These are phyloP conservation scores for Rhagophthalmus giganteus DNA, from an alignment of 2,888 invertebrate genomes.

Conservation along the genomic window DNA sequence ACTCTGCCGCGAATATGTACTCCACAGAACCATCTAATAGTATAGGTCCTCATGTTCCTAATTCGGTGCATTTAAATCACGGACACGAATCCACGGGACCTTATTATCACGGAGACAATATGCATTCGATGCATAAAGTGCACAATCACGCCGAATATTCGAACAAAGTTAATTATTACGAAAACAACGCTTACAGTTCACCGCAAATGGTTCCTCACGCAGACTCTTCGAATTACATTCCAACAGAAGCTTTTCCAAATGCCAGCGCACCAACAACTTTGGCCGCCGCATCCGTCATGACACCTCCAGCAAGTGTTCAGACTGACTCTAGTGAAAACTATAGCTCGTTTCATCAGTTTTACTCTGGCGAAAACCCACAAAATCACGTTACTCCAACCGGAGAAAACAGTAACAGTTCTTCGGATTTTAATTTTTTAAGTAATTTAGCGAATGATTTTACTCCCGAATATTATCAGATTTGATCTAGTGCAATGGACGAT, in stretches of 20 bases:
- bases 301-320: slow-evolving; percentile 62
- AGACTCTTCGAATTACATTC: slow-evolving; percentile 57
- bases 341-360: slow-evolving; percentile 73
- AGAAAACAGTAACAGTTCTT: slow-evolving; percentile 89
- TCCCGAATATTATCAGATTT: slow-evolving; percentile 85
- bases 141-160: slow-evolving; percentile 46
- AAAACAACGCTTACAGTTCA: slow-evolving; percentile 58
- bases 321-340: slow-evolving; percentile 68
- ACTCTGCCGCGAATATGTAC: slow-evolving; percentile 47
- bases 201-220: slow-evolving; percentile 52
- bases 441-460: slow-evolving; percentile 91
- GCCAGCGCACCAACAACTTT: slow-evolving; percentile 55
- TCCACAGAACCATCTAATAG: slow-evolving; percentile 47
- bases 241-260: slow-evolving; percentile 57
- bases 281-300: slow-evolving; percentile 61
- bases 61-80: slow-evolving; percentile 41
- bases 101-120: slow-evolving; percentile 50
- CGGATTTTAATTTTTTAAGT: slow-evolving; percentile 91
- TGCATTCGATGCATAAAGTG: slow-evolving; percentile 48
- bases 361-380: slow-evolving; percentile 57
- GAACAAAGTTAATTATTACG: slow-evolving; percentile 59
- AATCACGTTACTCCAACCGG: slow-evolving; percentile 57
- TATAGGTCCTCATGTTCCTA: slow-evolving; percentile 40
- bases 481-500: slow-evolving; percentile 53
- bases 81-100: slow-evolving; percentile 41